These are phyloP conservation scores for Cariama cristata DNA, from an alignment of 2,113 vertebrate species.

Conservation along the genomic window DNA sequence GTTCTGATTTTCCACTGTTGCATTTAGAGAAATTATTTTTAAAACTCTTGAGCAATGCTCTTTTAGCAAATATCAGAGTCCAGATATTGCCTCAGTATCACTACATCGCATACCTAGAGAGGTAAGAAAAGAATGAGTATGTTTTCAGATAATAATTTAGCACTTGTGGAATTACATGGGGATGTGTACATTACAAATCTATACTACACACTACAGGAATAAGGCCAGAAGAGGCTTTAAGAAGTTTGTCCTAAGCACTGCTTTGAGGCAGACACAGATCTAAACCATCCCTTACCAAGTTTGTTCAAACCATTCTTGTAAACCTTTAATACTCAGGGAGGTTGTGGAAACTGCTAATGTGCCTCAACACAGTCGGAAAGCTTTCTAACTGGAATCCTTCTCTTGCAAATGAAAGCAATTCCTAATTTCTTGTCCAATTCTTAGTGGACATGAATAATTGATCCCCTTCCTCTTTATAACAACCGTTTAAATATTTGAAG, in stretches of 20 bases:
- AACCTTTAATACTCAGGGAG: slow-evolving; percentile 14
- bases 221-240: neutral
- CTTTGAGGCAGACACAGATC: slow-evolving; percentile 1
- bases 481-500: slow-evolving; percentile 66
- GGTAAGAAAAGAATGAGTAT: neutral
- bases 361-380: neutral
- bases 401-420: slow-evolving; percentile 44
- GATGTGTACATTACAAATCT: neutral
- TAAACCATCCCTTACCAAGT: neutral
- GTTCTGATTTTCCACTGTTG: slow-evolving; percentile 15
- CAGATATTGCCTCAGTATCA: neutral
- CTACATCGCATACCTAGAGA: neutral
- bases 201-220: neutral
- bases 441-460: slow-evolving; percentile 65
- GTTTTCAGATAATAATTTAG: neutral
- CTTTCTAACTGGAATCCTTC: slow-evolving; percentile 14
- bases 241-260: neutral
- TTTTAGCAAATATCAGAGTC: neutral
- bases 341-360: slow-evolving; percentile 6
- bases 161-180: neutral
- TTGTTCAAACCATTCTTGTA: neutral
- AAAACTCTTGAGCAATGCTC: slow-evolving; percentile 8
- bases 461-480: slow-evolving; percentile 58
- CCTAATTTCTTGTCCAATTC: slow-evolving; percentile 54
- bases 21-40: neutral